These are phyloP conservation scores for Pseudomugil gertrudae DNA, from an alignment of 2,797 vertebrate genomes.

Conservation along the genomic window DNA sequence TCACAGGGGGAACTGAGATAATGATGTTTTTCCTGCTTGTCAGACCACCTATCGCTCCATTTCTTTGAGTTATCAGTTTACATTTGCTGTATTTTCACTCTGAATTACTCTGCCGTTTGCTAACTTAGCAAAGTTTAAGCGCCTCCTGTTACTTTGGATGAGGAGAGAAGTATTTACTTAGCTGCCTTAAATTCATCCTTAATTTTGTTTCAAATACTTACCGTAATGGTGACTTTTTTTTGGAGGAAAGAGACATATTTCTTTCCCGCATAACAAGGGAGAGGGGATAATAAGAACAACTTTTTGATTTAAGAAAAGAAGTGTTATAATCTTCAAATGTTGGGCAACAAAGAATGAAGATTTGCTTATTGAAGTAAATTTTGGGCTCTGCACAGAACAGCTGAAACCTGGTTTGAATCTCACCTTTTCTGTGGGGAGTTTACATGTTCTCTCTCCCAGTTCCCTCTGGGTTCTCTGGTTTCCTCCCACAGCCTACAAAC, in stretches of 20 bases:
- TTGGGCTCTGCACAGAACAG: too few relatives aligned
- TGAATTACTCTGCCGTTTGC: background rate
- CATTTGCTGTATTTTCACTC: constrained; percentile 13
- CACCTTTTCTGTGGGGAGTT: background rate
- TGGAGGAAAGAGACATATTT: too few relatives aligned
- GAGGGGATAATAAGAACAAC: background rate
- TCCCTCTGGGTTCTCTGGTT: background rate
- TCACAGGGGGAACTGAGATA: constrained; percentile 27
- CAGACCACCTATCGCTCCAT: constrained; percentile 27
- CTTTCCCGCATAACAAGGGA: too few relatives aligned
- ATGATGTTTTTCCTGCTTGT: too few relatives aligned
- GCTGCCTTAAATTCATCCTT: too few relatives aligned
- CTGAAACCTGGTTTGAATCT: background rate
- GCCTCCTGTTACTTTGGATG: background rate
- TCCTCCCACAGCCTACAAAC: background rate
- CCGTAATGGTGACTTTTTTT: too few relatives aligned
- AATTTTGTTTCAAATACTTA: too few relatives aligned
- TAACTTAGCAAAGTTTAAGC: background rate
- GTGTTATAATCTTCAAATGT: background rate
- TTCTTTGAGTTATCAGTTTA: constrained; percentile 1
- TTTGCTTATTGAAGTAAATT: background rate
- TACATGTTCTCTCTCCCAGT: background rate
- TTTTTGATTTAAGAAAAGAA: background rate
- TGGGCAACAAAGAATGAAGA: background rate
- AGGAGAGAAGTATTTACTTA: background rate